These are phyloP conservation scores for Alcedo atthis DNA, from an alignment of 2,797 vertebrate species.

Conservation along the genomic window DNA sequence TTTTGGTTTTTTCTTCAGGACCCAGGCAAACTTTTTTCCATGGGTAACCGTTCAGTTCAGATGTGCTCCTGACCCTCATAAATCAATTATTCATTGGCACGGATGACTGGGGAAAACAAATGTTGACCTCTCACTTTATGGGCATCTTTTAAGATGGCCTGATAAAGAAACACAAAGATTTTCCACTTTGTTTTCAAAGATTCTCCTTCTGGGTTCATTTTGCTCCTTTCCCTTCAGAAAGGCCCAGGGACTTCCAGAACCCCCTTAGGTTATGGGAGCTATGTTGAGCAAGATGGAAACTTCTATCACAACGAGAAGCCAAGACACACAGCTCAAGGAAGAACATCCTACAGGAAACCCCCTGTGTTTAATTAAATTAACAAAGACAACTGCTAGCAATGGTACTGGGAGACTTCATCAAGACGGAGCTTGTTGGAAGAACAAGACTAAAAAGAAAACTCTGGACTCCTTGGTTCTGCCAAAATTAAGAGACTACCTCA, in stretches of 20 bases:
- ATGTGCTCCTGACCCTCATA: background rate
- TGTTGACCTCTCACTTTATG: background rate
- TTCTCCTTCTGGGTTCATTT: background rate
- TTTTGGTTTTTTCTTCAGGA: background rate
- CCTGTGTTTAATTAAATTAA: background rate
- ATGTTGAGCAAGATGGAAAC: background rate
- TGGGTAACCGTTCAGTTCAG: constrained; percentile 26
- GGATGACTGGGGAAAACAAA: background rate
- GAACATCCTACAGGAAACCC: background rate
- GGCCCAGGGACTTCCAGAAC: background rate
- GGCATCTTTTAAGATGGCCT: background rate
- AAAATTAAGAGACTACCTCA: background rate
- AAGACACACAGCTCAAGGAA: background rate
- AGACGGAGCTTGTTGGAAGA: background rate
- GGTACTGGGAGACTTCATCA: background rate
- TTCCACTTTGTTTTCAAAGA: background rate
- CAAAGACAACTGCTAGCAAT: background rate
- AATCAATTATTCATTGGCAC: background rate
- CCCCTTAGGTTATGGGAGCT: background rate
- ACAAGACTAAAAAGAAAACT: background rate
- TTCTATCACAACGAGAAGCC: background rate
- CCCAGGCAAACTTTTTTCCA: constrained; percentile 23
- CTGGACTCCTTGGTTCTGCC: background rate
- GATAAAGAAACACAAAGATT: background rate
- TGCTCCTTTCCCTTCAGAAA: background rate